phyloP scores from a whole-genome alignment of 2,888 invertebrate genomes.

The Drosophila hamatofila region DNA sequence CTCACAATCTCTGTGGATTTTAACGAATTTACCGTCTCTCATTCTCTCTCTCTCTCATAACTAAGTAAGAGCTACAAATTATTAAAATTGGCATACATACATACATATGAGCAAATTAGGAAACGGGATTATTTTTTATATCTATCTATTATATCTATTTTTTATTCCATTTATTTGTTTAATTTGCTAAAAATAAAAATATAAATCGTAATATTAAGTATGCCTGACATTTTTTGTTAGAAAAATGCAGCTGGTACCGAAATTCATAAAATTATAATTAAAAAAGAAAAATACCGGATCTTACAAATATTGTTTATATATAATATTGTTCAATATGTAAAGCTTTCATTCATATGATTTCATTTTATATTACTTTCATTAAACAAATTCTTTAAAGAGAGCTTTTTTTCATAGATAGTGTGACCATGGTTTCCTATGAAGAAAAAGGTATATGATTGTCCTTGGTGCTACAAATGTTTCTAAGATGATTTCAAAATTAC shows the following conservation, averaged over 20 bases:
- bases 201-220: too few species aligned
- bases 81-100: background rate
- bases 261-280: too few species aligned
- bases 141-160: background rate
- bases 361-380: background rate
- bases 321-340: background rate
- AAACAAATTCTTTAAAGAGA: background rate
- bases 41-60: background rate
- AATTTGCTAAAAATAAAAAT: background rate
- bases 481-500: too few species aligned
- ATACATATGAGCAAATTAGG: background rate
- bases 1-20: background rate
- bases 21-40: background rate
- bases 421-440: background rate
- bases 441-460: too few species aligned
- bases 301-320: too few species aligned
- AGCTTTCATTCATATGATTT: too few species aligned
- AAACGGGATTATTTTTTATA: background rate
- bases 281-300: too few species aligned
- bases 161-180: background rate
- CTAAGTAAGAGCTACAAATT: background rate
- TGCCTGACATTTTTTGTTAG: too few species aligned
- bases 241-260: background rate
- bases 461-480: too few species aligned
- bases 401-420: background rate